Conservation (phyloP, 1,140 invertebrate species). For the Ceratosolen fusciceps region DNA sequence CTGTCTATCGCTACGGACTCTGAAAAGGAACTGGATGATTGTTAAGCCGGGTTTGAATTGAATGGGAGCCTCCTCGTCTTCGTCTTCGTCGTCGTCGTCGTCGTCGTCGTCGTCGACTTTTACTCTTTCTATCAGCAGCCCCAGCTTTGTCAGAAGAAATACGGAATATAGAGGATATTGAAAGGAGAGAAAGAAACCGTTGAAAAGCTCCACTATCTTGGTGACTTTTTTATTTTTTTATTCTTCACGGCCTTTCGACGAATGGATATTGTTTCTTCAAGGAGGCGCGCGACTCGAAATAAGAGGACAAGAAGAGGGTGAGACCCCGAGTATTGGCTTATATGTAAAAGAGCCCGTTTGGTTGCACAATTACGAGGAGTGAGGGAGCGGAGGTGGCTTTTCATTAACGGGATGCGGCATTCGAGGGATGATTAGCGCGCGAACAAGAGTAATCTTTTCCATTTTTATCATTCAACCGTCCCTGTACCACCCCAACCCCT, state of each 20-base stretch:
- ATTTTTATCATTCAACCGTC: background rate
- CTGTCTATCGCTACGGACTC: background rate
- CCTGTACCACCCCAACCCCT: background rate
- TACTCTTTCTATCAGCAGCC: constrained; percentile 46
- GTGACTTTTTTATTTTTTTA: constrained; percentile 62
- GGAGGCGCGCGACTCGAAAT: background rate
- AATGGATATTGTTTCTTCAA: constrained; percentile 63
- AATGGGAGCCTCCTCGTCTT: constrained; percentile 55
- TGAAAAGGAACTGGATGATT: constrained; percentile 52
- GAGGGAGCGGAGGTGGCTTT: constrained; percentile 53
- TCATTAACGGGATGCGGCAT: constrained; percentile 58
- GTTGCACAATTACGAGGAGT: too few species aligned
- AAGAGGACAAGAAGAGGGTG: too few species aligned
- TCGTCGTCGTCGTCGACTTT: too few species aligned
- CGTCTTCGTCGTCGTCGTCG: too few species aligned
- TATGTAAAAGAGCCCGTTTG: background rate
- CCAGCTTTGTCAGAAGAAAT: background rate
- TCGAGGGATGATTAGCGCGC: constrained; percentile 63
- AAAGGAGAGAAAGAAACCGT: constrained; percentile 34
- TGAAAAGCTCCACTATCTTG: constrained; percentile 54
- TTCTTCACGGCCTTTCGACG: constrained; percentile 59
- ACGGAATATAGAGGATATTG: background rate
- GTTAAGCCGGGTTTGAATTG: constrained; percentile 58
- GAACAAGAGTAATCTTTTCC: constrained; percentile 39
- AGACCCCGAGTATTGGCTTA: background rate